phyloP scores from a whole-genome alignment of 2,888 invertebrate species.

The Stenodema calcarata region DNA sequence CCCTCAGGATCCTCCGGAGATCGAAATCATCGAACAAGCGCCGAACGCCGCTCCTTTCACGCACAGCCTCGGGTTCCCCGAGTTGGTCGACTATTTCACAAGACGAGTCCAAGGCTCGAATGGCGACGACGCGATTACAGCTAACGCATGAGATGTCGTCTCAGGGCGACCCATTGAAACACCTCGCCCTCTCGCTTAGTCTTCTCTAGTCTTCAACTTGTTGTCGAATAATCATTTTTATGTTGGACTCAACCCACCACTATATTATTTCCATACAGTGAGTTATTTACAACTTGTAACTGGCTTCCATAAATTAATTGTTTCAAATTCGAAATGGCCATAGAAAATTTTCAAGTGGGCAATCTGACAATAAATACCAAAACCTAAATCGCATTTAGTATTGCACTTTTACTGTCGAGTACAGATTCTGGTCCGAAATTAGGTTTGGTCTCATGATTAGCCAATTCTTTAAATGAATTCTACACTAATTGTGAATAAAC shows the following conservation, averaged over 20 bases:
- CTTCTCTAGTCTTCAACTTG: neutral
- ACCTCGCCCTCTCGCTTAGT: neutral
- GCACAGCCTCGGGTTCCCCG: slow-evolving; percentile 26
- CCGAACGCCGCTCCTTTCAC: slow-evolving; percentile 41
- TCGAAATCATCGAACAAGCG: slow-evolving; percentile 42
- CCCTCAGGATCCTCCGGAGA: slow-evolving; percentile 25
- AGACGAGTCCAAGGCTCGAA: neutral
- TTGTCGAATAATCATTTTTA: neutral
- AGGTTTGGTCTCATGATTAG: too few species aligned
- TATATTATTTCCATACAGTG: too few species aligned
- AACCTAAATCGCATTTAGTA: too few species aligned
- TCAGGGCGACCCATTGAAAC: neutral
- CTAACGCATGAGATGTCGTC: neutral
- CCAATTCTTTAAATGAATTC: too few species aligned
- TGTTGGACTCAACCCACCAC: neutral
- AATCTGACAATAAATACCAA: too few species aligned
- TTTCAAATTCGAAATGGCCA: too few species aligned
- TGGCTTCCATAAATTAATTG: too few species aligned
- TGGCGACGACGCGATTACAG: neutral
- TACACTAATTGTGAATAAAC: too few species aligned
- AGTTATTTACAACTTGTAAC: too few species aligned
- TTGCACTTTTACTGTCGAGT: too few species aligned
- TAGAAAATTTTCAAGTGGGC: too few species aligned
- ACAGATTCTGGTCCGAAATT: too few species aligned
- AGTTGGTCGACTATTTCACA: slow-evolving; percentile 32